Percentiles rank a stretch among this genome's conserved stretches.
Conservation (phyloP, 2,888 invertebrate species). For the Micropterix aruncella region DNA sequence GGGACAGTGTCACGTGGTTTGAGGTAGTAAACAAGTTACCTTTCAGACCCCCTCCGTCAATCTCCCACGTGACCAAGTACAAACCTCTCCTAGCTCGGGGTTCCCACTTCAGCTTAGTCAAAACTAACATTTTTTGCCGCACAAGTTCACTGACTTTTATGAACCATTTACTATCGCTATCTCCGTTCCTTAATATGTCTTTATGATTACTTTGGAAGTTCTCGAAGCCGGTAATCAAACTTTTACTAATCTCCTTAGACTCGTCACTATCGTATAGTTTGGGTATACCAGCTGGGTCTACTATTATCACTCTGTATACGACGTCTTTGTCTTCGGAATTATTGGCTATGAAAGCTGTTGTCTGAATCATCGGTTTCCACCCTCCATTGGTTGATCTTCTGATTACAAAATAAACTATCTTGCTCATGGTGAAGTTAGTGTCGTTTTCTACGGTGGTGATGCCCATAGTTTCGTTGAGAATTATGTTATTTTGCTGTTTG, state of each 20-base stretch:
- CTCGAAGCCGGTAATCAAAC: neutral
- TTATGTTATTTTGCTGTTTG: too few species aligned
- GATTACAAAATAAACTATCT: neutral
- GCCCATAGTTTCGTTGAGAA: too few species aligned
- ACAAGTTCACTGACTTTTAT: conserved; percentile 36
- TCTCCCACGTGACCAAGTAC: conserved; percentile 53
- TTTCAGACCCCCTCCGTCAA: conserved; percentile 48
- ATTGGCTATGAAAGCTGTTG: neutral
- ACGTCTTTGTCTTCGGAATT: neutral
- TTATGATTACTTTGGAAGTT: neutral
- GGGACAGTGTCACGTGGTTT: conserved; percentile 45
- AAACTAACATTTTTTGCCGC: conserved; percentile 37
- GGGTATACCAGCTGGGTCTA: neutral
- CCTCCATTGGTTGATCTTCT: neutral
- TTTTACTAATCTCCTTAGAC: neutral
- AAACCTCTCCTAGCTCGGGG: conserved; percentile 30
- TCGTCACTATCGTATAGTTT: neutral
- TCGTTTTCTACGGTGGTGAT: too few species aligned
- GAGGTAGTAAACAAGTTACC: conserved; percentile 52
- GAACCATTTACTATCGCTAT: conserved; percentile 22
- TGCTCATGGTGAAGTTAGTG: neutral
- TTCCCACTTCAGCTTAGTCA: conserved; percentile 43
- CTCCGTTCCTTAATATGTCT: conserved; percentile 18
- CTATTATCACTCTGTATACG: neutral
- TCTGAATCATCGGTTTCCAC: neutral